Base-by-base conservation (phyloP, 2,797 vertebrate genomes). In the Momotus momota region DNA sequence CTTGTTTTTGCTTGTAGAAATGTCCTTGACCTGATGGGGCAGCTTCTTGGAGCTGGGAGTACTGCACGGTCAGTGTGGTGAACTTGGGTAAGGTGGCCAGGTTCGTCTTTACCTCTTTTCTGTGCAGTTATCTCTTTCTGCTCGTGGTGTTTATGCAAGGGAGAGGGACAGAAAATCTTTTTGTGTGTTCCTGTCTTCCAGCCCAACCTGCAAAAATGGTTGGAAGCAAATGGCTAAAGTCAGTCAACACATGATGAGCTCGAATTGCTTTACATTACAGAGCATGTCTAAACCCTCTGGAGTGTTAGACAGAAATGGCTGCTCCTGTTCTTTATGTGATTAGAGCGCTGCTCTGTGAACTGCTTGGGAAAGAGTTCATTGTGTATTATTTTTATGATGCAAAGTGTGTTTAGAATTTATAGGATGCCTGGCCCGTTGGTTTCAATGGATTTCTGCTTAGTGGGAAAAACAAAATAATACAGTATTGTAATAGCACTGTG, bases 31-130 rank as follows among this genome's bases (percentile, higher is more conserved):
- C 5, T 33, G 49, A 4, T 1, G 5, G 19, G 46, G 31, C 31
- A 69, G 18, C 5, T 38, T 18, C 46, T 61, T 4, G 2, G 6
- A 41, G 20, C 7, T 43, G 33, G 4, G 35, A 8, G 11, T 38
- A 3, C 38, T 10, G 43, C 19, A 2, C 14, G 15, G 20, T 16
- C 29, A 17, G 2, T 9, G 0, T 1, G 10, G 43, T 33, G 2
- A 0, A 46, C 4, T 1, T 1, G 23, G 7, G 3, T 46, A 33
- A 41, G 12, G 10, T 27, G 19, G 2, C 1, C 0, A 1, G 9
- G n/a, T 16, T 35, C 22, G 22, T 48, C 38, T 27, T 23, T 25
- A 21, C 8, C 18, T 29, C 33, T 20, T 58, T n/a, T 16, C 26
- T 54, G 38, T 15, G 82, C 57, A 16, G 7, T 19, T 43, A 1